These are phyloP conservation scores for Chionodraco myersi DNA, from an alignment of 2,113 vertebrate genomes.

Conservation along the genomic window DNA sequence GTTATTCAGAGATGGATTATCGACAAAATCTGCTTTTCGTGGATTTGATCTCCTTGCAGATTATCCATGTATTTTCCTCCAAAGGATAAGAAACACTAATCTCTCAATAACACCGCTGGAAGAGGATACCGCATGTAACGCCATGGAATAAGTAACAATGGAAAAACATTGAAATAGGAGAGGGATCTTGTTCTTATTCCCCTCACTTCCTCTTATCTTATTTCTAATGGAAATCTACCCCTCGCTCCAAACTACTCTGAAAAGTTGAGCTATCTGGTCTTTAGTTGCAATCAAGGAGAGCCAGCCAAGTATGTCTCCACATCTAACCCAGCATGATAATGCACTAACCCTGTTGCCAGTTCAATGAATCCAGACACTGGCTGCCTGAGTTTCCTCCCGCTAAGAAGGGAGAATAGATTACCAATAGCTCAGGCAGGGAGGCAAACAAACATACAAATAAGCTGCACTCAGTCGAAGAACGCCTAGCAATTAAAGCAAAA, in stretches of 20 bases:
- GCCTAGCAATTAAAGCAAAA: conserved; percentile 89
- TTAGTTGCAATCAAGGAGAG: conserved; percentile 74
- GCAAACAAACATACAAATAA: conserved; percentile 84
- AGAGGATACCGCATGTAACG: conserved; percentile 8
- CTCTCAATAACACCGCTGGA: conserved; percentile 50
- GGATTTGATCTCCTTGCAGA: conserved; percentile 63
- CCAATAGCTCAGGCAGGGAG: conserved; percentile 81
- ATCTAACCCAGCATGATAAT: conserved; percentile 80
- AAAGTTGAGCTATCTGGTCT: conserved; percentile 70
- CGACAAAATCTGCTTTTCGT: conserved; percentile 66
- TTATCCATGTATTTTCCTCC: conserved; percentile 71
- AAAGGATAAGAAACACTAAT: conserved; percentile 70
- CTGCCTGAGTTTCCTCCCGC: conserved; percentile 76
- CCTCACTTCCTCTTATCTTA: not conserved
- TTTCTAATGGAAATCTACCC: conserved; percentile 45
- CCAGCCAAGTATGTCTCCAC: conserved; percentile 75
- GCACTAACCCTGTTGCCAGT: conserved; percentile 77
- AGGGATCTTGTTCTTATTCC: not conserved
- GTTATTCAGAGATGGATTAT: conserved; percentile 77
- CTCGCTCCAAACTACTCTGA: conserved; percentile 55
- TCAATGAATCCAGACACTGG: conserved; percentile 81
- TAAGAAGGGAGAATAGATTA: conserved; percentile 83
- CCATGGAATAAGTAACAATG: not conserved
- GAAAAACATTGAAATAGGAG: not conserved
- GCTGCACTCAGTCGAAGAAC: conserved; percentile 82